A percentile compares a stretch with the other conserved stretches of the same genome.
These are phyloP conservation scores for Sinocyclocheilus anophthalmus DNA, from an alignment of 2,113 vertebrate genomes.

Conservation along the genomic window DNA sequence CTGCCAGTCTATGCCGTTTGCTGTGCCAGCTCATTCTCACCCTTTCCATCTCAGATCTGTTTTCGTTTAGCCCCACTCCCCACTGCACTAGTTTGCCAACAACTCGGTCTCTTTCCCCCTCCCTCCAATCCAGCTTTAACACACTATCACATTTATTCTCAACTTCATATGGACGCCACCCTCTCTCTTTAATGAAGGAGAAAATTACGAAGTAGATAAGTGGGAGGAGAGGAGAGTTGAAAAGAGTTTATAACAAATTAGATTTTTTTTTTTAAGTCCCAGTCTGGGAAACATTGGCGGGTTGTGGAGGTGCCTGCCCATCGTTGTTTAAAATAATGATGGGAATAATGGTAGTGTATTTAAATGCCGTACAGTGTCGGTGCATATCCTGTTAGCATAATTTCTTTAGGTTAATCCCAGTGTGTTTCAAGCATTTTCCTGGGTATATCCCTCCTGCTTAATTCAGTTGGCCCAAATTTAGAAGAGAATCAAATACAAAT, in stretches of 20 bases:
- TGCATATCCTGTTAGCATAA: not conserved
- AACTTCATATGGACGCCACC: not conserved
- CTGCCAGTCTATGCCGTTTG: conserved; percentile 21
- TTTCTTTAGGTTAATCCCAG: not conserved
- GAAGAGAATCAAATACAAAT: not conserved
- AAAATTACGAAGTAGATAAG: conserved; percentile 47
- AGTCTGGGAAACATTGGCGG: conserved; percentile 6
- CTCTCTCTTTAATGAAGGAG: conserved; percentile 13
- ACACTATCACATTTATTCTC: conserved; percentile 23
- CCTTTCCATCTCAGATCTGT: conserved; percentile 32
- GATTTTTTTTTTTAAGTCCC: not conserved
- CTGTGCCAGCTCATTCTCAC: conserved; percentile 32
- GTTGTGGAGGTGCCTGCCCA: not conserved
- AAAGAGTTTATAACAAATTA: conserved; percentile 18
- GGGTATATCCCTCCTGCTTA: not conserved
- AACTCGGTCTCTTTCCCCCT: conserved; percentile 15
- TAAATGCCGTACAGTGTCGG: not conserved
- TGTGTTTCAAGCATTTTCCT: not conserved
- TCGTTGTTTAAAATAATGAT: conserved; percentile 6
- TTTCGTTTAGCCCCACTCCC: conserved; percentile 32
- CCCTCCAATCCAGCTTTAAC: not conserved
- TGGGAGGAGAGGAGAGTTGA: not conserved
- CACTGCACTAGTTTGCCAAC: conserved; percentile 49
- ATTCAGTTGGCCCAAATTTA: not conserved
- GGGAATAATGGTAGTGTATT: not conserved